These are phyloP conservation scores for Tonatia bakeri DNA, from an alignment of 2,113 vertebrate genomes.

Conservation along the genomic window DNA sequence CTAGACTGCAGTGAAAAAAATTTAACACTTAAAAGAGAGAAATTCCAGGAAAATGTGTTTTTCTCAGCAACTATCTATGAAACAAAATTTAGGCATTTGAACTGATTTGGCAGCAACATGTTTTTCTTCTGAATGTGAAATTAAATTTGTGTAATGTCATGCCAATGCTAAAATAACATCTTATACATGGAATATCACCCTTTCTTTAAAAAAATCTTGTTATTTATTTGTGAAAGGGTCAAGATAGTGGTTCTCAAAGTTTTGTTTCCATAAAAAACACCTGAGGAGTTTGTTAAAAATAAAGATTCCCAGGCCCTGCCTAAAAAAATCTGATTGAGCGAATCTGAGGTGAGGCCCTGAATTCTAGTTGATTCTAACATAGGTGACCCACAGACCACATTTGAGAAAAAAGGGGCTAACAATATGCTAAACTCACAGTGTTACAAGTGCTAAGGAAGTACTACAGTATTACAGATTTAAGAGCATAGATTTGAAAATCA, in stretches of 20 bases:
- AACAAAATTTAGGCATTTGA: conserved; percentile 77
- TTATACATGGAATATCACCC: conserved; percentile 72
- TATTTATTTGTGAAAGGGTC: conserved; percentile 65
- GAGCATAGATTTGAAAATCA: conserved; percentile 45
- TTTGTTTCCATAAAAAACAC: conserved; percentile 34
- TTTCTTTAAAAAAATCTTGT: conserved; percentile 57
- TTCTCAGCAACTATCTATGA: conserved; percentile 74
- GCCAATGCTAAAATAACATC: conserved; percentile 76
- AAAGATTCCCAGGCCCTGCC: background rate
- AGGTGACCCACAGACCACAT: background rate
- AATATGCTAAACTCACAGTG: background rate
- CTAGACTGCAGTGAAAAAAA: conserved; percentile 52
- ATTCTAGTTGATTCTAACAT: background rate
- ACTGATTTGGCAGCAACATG: conserved; percentile 75
- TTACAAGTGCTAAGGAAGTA: conserved; percentile 26
- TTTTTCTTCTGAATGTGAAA: conserved; percentile 75
- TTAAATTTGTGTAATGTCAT: conserved; percentile 76
- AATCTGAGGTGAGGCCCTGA: background rate
- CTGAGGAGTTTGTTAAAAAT: conserved; percentile 11
- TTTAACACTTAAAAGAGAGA: conserved; percentile 73
- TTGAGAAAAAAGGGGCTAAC: background rate
- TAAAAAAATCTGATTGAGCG: background rate
- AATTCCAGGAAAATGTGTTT: conserved; percentile 74
- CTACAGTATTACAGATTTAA: background rate
- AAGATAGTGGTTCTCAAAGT: conserved; percentile 58